Percentiles rank a stretch among this genome's conserved stretches.
phyloP scores from a whole-genome alignment of 2,888 invertebrate species.

The Punctoribates punctum region DNA sequence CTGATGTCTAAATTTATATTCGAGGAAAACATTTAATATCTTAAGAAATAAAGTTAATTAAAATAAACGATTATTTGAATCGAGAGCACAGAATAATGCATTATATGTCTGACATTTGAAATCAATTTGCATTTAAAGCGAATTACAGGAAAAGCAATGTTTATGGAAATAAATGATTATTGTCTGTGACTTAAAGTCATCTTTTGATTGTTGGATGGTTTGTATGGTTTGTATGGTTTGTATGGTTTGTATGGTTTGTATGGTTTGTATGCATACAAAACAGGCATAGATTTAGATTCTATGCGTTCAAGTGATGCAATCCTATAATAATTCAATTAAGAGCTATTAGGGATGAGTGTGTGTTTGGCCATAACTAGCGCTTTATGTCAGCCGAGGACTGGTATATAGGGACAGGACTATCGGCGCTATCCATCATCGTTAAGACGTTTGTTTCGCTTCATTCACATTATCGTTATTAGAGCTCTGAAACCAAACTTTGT shows the following conservation, averaged over 20 bases:
- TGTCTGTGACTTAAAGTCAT: not conserved
- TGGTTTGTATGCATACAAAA: not conserved
- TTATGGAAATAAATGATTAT: conserved; percentile 26
- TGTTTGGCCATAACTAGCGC: conserved; percentile 32
- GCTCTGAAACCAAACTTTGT: conserved; percentile 23
- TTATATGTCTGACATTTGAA: not conserved
- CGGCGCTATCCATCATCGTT: conserved; percentile 15
- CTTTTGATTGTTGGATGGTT: not conserved
- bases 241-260: no score
- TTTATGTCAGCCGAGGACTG: not conserved
- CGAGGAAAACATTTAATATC: not conserved
- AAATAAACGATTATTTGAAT: conserved; percentile 12
- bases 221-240: no score
- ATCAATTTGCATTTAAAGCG: conserved; percentile 23
- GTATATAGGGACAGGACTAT: conserved; percentile 7
- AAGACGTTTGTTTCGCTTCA: conserved; percentile 5
- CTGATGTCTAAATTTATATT: not conserved
- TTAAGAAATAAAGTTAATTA: conserved; percentile 6
- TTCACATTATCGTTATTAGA: conserved; percentile 22
- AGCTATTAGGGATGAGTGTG: conserved; percentile 32
- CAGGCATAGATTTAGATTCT: not conserved
- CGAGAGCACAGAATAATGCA: not conserved
- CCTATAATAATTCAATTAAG: conserved; percentile 32
- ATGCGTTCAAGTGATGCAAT: conserved; percentile 23
- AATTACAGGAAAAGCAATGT: conserved; percentile 8